These are phyloP conservation scores for Plodia interpunctella DNA, from an alignment of 1,140 invertebrate genomes.

Conservation along the genomic window DNA sequence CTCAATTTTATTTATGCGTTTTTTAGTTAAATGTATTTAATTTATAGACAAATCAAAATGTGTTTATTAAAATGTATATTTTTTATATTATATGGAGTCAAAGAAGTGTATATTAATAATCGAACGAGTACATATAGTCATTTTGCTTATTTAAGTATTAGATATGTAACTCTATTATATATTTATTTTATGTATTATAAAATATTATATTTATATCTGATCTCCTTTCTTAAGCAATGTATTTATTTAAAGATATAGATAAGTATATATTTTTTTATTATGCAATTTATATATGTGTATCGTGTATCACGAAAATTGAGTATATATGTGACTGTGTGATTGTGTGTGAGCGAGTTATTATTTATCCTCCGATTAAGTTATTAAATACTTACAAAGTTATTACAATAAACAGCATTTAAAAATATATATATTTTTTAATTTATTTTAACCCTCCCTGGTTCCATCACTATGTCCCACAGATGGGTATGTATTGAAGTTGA, in stretches of 20 bases:
- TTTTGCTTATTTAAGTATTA: background rate
- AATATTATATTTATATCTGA: conserved; percentile 16
- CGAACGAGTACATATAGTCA: background rate
- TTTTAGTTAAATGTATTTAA: background rate
- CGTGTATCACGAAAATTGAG: conserved; percentile 18
- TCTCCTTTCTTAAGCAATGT: conserved; percentile 11
- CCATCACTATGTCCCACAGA: no score
- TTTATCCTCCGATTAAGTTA: conserved; percentile 11
- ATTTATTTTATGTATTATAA: background rate
- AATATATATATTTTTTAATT: background rate
- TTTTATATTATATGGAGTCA: conserved; percentile 8
- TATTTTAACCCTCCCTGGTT: no score
- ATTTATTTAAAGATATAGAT: background rate
- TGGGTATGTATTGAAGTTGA: no score
- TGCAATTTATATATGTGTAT: conserved; percentile 10
- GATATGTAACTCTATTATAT: background rate
- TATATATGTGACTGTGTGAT: conserved; percentile 12
- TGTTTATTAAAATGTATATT: background rate
- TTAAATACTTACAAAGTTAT: conserved; percentile 12
- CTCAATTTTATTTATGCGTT: background rate
- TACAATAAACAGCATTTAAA: conserved; percentile 17
- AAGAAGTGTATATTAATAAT: background rate
- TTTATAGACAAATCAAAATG: background rate
- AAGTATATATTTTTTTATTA: background rate
- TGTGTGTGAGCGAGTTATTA: conserved; percentile 16